A percentile compares a stretch with the other conserved stretches of the same genome.
Conservation (phyloP, 2,888 invertebrate genomes). For the Hydriomena furcata region DNA sequence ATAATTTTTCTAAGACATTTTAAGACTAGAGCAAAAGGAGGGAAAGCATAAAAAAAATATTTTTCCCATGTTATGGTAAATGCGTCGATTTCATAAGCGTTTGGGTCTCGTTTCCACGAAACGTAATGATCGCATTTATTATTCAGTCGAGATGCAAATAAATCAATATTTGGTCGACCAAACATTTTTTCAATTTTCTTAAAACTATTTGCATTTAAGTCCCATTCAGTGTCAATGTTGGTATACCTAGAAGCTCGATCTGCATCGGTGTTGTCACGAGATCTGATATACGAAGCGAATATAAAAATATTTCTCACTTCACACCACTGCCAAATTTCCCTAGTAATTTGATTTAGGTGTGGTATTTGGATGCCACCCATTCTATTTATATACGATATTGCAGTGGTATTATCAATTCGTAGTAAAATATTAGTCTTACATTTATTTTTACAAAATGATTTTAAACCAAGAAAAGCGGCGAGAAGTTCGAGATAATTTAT, state of each 20-base stretch:
- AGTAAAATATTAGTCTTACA: too few relatives aligned
- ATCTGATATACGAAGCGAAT: background rate
- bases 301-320: background rate
- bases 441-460: too few relatives aligned
- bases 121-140: conserved; percentile 6
- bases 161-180: conserved; percentile 7
- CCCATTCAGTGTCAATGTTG: background rate
- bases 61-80: conserved; percentile 14
- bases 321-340: conserved; percentile 5
- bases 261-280: background rate
- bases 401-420: too few relatives aligned
- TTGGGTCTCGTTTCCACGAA: conserved; percentile 11
- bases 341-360: background rate
- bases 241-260: background rate
- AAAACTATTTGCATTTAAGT: background rate
- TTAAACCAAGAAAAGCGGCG: background rate
- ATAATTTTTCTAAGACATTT: too few relatives aligned
- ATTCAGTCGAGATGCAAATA: conserved; percentile 11
- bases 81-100: conserved; percentile 6
- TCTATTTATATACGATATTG: too few relatives aligned
- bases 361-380: too few relatives aligned
- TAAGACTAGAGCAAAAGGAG: conserved; percentile 1
- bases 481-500: background rate
- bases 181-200: background rate
- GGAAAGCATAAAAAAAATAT: conserved; percentile 11